phyloP scores from a whole-genome alignment of 1,140 invertebrate species.

The Nomia melanderi region DNA sequence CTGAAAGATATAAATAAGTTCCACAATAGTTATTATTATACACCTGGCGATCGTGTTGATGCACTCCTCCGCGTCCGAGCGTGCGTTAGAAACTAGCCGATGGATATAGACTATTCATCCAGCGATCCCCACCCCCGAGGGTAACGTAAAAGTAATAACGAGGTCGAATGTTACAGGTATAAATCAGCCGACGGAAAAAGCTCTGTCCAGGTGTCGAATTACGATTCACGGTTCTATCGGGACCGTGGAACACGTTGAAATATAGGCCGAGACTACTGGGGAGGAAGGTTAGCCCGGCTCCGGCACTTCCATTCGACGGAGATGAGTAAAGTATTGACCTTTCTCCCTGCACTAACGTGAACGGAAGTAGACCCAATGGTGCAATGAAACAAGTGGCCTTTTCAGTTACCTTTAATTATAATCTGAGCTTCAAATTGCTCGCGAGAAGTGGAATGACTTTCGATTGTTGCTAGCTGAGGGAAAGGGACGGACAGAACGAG shows the following conservation, averaged over 20 bases:
- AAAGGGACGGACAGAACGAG: background rate
- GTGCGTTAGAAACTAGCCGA: background rate
- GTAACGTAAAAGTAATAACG: background rate
- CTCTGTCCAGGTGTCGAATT: conserved; percentile 12
- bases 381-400: conserved; percentile 35
- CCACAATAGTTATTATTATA: background rate
- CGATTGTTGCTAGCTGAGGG: conserved; percentile 28
- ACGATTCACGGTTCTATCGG: conserved; percentile 22
- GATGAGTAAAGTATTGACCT: conserved; percentile 38
- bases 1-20: background rate
- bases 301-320: background rate
- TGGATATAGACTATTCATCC: too few relatives aligned
- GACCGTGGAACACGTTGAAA: background rate
- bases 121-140: background rate
- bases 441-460: conserved; percentile 39
- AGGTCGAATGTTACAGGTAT: background rate
- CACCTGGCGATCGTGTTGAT: background rate
- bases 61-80: background rate
- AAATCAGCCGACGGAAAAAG: conserved; percentile 2
- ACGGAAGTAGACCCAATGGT: conserved; percentile 4
- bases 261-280: background rate
- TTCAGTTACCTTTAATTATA: conserved; percentile 47
- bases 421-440: conserved; percentile 34
- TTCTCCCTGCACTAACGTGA: background rate
- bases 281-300: background rate